Percentiles rank a stretch among this genome's conserved stretches.
phyloP scores from a whole-genome alignment of 2,113 vertebrate species.

The Erythrocercus mccallii region DNA sequence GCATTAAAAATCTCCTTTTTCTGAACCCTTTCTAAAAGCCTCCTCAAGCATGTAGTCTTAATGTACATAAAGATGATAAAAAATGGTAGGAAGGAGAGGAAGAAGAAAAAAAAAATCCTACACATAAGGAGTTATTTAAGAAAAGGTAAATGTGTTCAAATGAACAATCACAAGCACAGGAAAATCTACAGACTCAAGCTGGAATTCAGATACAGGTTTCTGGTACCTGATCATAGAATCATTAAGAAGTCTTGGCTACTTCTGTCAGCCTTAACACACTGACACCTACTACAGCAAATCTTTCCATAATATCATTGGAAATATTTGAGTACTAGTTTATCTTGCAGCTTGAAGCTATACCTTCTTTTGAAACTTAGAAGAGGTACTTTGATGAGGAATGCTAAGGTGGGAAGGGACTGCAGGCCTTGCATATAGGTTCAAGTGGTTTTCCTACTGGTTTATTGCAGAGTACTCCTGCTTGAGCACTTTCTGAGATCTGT shows the following conservation, averaged over 20 bases:
- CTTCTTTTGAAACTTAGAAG: not conserved
- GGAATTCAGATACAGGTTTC: not conserved
- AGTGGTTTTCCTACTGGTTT: rapidly evolving
- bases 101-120: not conserved
- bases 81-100: not conserved
- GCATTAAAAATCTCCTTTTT: slow-evolving; percentile 3
- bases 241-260: not conserved
- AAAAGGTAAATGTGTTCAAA: not conserved
- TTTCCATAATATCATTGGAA: not conserved
- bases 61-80: not conserved
- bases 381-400: not conserved
- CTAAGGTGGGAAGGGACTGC: not conserved
- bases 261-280: not conserved
- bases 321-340: not conserved
- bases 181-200: not conserved
- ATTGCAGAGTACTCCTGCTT: not conserved
- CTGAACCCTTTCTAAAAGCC: not conserved
- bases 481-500: not conserved
- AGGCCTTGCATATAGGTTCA: not conserved
- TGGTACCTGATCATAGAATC: not conserved
- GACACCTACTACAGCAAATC: not conserved
- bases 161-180: not conserved
- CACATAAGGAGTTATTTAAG: not conserved
- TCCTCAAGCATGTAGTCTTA: not conserved
- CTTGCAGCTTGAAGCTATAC: not conserved